A percentile compares a stretch with the other conserved stretches of the same genome.
phyloP scores from a whole-genome alignment of 2,113 vertebrate species.

The Apeltes quadracus region DNA sequence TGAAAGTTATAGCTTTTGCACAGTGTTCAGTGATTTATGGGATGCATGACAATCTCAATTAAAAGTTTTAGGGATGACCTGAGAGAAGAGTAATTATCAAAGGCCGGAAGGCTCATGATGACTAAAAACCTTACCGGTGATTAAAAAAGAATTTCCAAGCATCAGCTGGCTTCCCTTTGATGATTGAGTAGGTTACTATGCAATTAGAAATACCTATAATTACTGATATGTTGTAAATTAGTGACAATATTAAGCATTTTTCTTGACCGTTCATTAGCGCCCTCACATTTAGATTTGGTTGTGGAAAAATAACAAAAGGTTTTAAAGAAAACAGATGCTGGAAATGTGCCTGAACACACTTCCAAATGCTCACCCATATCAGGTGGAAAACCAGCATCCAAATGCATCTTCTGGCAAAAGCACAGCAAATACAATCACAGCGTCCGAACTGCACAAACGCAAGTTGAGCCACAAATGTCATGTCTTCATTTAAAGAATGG shows the following conservation, averaged over 20 bases:
- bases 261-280: conserved; percentile 64
- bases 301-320: conserved; percentile 42
- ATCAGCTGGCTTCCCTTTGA: conserved; percentile 82
- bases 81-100: conserved; percentile 73
- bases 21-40: conserved; percentile 18
- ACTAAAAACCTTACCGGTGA: conserved; percentile 71
- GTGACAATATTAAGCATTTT: conserved; percentile 69
- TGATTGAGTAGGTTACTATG: conserved; percentile 78
- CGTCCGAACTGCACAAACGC: neutral
- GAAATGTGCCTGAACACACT: conserved; percentile 40
- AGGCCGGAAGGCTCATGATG: conserved; percentile 56
- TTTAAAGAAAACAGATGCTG: conserved; percentile 58
- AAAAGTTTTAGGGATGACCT: conserved; percentile 71
- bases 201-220: conserved; percentile 83
- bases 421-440: neutral
- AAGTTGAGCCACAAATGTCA: neutral
- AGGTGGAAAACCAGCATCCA: neutral
- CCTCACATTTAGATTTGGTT: conserved; percentile 32
- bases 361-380: conserved; percentile 4
- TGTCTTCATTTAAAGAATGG: neutral
- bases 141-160: conserved; percentile 81
- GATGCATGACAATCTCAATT: conserved; percentile 66
- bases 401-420: neutral
- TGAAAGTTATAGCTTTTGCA: conserved; percentile 14
- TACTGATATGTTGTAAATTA: conserved; percentile 81